phyloP scores from a whole-genome alignment of 2,113 vertebrate species.

The Murina feae region DNA sequence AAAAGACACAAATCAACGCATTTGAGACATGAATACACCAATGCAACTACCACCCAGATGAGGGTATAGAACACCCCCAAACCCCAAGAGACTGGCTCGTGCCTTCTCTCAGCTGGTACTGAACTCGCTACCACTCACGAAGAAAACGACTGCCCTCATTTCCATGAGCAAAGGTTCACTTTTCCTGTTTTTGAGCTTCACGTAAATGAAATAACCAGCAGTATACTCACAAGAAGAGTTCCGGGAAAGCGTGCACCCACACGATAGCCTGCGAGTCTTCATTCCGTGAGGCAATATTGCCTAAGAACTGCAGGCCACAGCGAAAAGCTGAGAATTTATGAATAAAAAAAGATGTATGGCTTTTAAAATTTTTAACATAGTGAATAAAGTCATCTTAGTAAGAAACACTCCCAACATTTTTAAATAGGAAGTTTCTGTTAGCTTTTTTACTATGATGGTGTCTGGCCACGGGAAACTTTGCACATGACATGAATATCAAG shows the following conservation, averaged over 20 bases:
- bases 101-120: background rate
- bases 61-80: accelerated
- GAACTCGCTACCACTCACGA: background rate
- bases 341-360: background rate
- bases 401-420: background rate
- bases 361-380: background rate
- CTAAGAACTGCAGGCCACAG: constrained; percentile 95
- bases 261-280: constrained; percentile 88
- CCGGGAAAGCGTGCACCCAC: constrained; percentile 85
- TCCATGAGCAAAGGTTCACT: background rate
- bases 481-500: background rate
- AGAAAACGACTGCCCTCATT: background rate
- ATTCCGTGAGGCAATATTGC: constrained; percentile 93
- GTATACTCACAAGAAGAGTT: constrained; percentile 85
- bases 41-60: background rate
- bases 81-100: accelerated
- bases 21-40: accelerated
- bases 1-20: background rate
- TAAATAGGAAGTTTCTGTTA: background rate
- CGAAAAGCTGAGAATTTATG: constrained; percentile 85
- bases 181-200: background rate
- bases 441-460: background rate
- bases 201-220: background rate
- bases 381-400: background rate
- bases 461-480: background rate